Percentiles rank a stretch among this genome's conserved stretches.
Conservation (phyloP, 2,888 invertebrate species). For the Cryptosula pallasiana region DNA sequence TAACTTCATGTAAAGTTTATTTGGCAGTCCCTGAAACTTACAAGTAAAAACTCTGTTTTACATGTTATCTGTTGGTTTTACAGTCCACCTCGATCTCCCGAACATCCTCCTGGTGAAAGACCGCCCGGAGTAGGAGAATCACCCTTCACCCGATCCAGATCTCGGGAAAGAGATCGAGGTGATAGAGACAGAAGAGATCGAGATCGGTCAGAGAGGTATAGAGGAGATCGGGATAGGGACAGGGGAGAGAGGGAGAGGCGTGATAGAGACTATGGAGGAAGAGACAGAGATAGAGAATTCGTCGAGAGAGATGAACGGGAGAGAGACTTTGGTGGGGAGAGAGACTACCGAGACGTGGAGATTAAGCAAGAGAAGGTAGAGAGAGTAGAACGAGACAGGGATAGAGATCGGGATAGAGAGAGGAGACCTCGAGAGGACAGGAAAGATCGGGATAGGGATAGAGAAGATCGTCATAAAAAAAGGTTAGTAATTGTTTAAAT, state of each 20-base stretch:
- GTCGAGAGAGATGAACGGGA: neutral
- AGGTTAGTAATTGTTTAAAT: conserved; percentile 28
- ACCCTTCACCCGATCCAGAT: neutral
- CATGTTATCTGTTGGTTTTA: neutral
- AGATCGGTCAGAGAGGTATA: neutral
- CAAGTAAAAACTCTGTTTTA: too few relatives aligned
- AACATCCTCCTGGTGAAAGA: conserved; percentile 14
- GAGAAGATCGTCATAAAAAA: conserved; percentile 8
- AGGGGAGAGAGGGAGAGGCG: neutral
- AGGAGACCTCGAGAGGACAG: conserved; percentile 29
- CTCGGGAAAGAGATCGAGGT: conserved; percentile 5
- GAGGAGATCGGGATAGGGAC: neutral
- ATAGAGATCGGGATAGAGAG: conserved; percentile 38
- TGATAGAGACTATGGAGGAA: neutral
- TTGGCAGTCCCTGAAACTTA: too few relatives aligned
- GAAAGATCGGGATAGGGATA: neutral
- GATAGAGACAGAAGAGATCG: neutral
- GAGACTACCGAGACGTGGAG: neutral
- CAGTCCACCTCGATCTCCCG: conserved; percentile 2
- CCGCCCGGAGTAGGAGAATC: neutral
- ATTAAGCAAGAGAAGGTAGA: neutral
- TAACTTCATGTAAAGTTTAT: too few relatives aligned
- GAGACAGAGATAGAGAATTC: neutral
- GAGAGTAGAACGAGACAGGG: neutral
- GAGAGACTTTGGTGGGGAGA: neutral